Base-by-base conservation (phyloP, 2,888 invertebrate species). In the Ochlodes sylvanus region DNA sequence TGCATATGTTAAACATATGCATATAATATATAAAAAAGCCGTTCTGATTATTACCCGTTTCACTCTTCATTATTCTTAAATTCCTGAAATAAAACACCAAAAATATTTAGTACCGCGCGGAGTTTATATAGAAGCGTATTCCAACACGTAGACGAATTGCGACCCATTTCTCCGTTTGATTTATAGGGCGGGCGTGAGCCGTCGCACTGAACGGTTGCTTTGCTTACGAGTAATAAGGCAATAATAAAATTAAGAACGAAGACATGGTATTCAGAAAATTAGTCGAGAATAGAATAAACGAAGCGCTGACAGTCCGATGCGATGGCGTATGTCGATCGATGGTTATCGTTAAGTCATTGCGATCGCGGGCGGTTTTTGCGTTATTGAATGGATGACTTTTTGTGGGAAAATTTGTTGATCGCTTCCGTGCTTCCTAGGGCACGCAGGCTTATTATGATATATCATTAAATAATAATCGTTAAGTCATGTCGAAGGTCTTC, bases 161-260 rank as follows among this genome's bases (percentile, higher is more conserved):
- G 72, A 67, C 60, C 70, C 72, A 72, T 74, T 72, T 70, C 64
- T 71, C 69, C 72, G 71, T 71, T 83, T 88, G 89, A 88, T 89
- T 87, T 87, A 88, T 75, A 70, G 75, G 69, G 68, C 70, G 63
- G 60, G 71, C 83, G 84, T 84, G 83, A 78, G 77, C 69, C 75
- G 21, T n/a, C 19, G 38, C 3, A 27, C 44, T 58, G 21, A 7
- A 32, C 60, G 44, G 19, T 61, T 42, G 42, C 54, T 47, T 60
- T 61, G 44, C 60, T 55, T 67, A 60, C 58, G 4, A 55, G n/a
- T 21, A 57, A 38, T 34, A 38, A 7, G 17, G 17, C 17, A 9
- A 58, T 4, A 58, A 42, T 58, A 42, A 58, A 9, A 50, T 32
- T 63, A 63, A 15, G n/a, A 55, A 44, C n/a, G 21, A 19, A 64